Base-by-base conservation (phyloP, 2,888 invertebrate species). In the Torymus auratus region DNA sequence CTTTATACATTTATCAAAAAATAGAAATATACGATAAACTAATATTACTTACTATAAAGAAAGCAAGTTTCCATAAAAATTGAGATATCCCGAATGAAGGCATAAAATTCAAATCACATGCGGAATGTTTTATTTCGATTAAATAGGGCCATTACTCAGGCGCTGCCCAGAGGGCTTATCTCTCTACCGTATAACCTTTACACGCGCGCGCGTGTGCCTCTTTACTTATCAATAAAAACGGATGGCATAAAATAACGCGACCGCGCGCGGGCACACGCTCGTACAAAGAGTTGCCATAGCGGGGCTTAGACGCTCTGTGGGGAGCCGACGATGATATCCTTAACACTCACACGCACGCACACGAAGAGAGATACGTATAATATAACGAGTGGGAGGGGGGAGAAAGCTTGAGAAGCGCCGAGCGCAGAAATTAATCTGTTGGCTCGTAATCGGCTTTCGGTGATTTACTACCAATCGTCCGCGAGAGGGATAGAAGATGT, bases 401-500 rank as follows among this genome's bases (percentile, higher is more conserved):
- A 71, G 55, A 71, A 12, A 14, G 15, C 41, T 15, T 50, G 53
- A 17, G 56, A 14, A 82, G 76, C 81, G 80, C 74, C 85, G 76
- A 84, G 85, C 41, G 68, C 85, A 87, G 87, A 87, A 89, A 90
- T 89, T 89, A 89, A 90, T 89, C 89, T 87, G 86, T 87, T 87
- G 85, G 84, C 85, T 83, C 83, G 86, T 90, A 90, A 90, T 90
- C 90, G 89, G 90, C 88, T 90, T 90, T 84, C 82, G 78, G 82
- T 88, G 88, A 88, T 89, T 88, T 88, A 88, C 83, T 80, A 84
- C 80, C 84, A 79, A 84, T 81, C 83, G 84, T 80, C 84, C 82
- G 81, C 83, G 84, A 84, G 82, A 80, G 83, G 85, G 84, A 85
- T 78, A 83, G 84, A 85, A 84, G 85, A 84, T 82, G 85, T 83